Conservation (phyloP, 1,140 invertebrate species). For the Drosophila trapezifrons region DNA sequence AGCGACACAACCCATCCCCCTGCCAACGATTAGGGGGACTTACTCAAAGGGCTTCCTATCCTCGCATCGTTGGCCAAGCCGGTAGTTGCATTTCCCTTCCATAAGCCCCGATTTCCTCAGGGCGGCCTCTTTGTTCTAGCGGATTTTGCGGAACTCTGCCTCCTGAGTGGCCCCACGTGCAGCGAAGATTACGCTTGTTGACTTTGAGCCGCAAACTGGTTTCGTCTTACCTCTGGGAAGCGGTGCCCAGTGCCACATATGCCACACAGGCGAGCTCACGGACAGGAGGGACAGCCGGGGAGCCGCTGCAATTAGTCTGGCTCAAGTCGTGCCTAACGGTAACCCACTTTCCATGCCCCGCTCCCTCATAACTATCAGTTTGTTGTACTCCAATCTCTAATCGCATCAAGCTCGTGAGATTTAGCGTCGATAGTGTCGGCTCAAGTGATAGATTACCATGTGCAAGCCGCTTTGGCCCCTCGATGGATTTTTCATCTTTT, state of each 20-base stretch:
- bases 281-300: background rate
- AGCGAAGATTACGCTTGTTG: constrained; percentile 42
- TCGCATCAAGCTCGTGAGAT: constrained; percentile 74
- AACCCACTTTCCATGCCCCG: constrained; percentile 38
- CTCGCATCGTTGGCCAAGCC: background rate
- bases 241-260: constrained; percentile 30
- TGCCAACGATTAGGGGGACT: constrained; percentile 5
- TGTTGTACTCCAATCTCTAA: constrained; percentile 47
- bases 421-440: constrained; percentile 72
- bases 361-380: constrained; percentile 51
- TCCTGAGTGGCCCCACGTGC: constrained; percentile 51
- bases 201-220: constrained; percentile 58
- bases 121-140: constrained; percentile 42
- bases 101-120: constrained; percentile 24
- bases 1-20: background rate
- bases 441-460: constrained; percentile 69
- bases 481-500: constrained; percentile 26
- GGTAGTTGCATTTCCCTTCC: constrained; percentile 19
- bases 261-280: constrained; percentile 34
- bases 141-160: constrained; percentile 21
- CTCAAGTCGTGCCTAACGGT: constrained; percentile 80
- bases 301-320: constrained; percentile 75
- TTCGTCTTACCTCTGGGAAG: constrained; percentile 40
- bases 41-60: constrained; percentile 1
- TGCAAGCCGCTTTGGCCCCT: constrained; percentile 28